Base-by-base conservation (phyloP, 2,888 invertebrate genomes). In the Tenthredo scrophulariae region DNA sequence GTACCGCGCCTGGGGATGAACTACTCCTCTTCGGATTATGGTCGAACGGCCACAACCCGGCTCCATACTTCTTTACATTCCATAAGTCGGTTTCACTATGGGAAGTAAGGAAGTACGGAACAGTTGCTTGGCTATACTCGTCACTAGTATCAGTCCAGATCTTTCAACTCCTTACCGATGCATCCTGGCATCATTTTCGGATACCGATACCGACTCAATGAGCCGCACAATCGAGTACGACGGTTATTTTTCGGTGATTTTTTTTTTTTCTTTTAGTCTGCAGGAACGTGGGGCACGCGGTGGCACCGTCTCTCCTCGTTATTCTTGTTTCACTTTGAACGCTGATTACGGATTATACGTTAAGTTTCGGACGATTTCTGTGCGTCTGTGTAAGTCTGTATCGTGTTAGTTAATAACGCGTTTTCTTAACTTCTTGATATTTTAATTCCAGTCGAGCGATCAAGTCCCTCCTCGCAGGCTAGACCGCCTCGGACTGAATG, bases 41-140 rank as follows among this genome's bases (percentile, higher is more conserved):
- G 84, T 50, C 67, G 84, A 77, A 79, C 15, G 67, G 89, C 92
- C 92, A 89, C 88, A 87, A 90, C 91, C 90, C 92, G 95, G 96
- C 97, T 97, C 97, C 97, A 97, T 97, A 98, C 97, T 98, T 98
- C 98, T 98, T 98, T 98, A 98, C 98, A 98, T 98, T 98, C 98
- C 98, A 98, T 98, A 98, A 94, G 96, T 96, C 94, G 92, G 94
- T 95, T 94, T 94, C 95, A 96, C 97, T 97, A 97, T 97, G 97
- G 97, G 97, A 97, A 97, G 97, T 97, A 97, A 97, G 97, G 97
- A 97, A 97, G 97, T 97, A 97, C 97, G 97, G 97, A 97, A 97
- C 97, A 96, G 94, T 95, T 95, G 94, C 95, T 94, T 94, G 94
- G 95, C 94, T 77, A 50, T 26, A 29, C 37, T 26, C 80, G 58